Evolutionary conservation across 2,888 invertebrate genomes (phyloP).

Genomic region (Mamestra brassicae): DNA sequence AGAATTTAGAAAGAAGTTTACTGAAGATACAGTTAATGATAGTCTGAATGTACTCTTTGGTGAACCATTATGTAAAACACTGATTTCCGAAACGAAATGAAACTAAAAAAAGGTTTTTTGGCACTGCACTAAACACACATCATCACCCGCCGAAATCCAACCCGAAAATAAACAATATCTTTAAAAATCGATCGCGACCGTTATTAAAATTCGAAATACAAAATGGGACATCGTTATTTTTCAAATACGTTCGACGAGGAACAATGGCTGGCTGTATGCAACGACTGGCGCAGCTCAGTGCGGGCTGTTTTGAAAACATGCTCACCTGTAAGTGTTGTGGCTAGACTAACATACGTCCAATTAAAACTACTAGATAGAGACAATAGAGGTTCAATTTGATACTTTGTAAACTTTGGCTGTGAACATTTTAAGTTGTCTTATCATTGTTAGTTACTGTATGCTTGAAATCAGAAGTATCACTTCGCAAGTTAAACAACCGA

Average conservation of each 20-base stretch:
- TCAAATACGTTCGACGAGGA: constrained; percentile 67
- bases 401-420: constrained; percentile 66
- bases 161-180: constrained; percentile 38
- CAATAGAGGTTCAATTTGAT: constrained; percentile 62
- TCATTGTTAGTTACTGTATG: constrained; percentile 34
- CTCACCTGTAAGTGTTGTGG: constrained; percentile 66
- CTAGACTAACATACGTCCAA: constrained; percentile 61
- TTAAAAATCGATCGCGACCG: constrained; percentile 54
- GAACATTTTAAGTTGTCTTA: constrained; percentile 42
- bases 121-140: constrained; percentile 57
- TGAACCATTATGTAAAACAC: constrained; percentile 34
- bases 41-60: neutral
- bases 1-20: constrained; percentile 1
- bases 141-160: constrained; percentile 23
- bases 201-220: constrained; percentile 59
- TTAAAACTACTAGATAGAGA: constrained; percentile 64
- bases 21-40: constrained; percentile 1
- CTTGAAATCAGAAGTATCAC: neutral
- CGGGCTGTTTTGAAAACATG: constrained; percentile 71
- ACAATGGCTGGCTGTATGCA: constrained; percentile 68
- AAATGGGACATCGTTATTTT: constrained; percentile 62
- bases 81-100: neutral
- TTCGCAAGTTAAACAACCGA: constrained; percentile 17
- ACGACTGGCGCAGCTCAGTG: constrained; percentile 54
- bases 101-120: neutral